Evolutionary conservation across 2,888 invertebrate genomes (phyloP), one percentile per base, ranked within the genome.

Genomic region (Drosophila paramelanica): DNA sequence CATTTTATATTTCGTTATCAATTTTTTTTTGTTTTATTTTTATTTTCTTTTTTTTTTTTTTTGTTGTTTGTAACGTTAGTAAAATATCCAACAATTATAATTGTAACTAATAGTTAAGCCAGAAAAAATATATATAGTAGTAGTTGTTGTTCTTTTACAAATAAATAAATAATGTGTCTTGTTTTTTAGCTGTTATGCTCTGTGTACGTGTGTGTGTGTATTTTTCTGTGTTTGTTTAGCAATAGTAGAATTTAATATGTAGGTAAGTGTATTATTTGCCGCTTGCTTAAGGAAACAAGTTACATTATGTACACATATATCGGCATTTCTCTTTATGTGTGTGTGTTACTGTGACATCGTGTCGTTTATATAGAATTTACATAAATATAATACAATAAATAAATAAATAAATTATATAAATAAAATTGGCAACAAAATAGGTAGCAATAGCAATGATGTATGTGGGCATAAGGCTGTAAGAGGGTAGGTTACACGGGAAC

Each of bases 11-110:
- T 76, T 76, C 67, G 76, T 79, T 71, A 66, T 71, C 52, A 51
- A 61, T 74, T 66, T 67, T 68, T 53, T 59, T 53, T 11, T 1
- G n/a, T 36, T 36, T 33, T 11, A 11, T 36, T 36, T 3, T 36
- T 36, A 10, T 62, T 43, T 14, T n/a, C 41, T 47, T 53, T 62
- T 58, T 59, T 56, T 57, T 72, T 53, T 52, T 49, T 59, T 33
- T 65, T 62, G 57, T 78, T 86, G 76, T 85, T 73, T 75, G 77
- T 82, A 86, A 88, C 88, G 89, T 86, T 86, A 86, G 89, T 86
- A 86, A 86, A 86, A 89, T 88, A 81, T 89, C 85, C 86, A 86
- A 86, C 89, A 86, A 87, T 79, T 89, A 79, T 79, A 82, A 85
- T 89, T 80, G 74, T 82, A 86, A 86, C 89, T 89, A 86, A 86